A percentile compares a stretch with the other conserved stretches of the same genome.
Evolutionary conservation across 2,113 vertebrate genomes (phyloP).

Genomic region (Heptranchias perlo): DNA sequence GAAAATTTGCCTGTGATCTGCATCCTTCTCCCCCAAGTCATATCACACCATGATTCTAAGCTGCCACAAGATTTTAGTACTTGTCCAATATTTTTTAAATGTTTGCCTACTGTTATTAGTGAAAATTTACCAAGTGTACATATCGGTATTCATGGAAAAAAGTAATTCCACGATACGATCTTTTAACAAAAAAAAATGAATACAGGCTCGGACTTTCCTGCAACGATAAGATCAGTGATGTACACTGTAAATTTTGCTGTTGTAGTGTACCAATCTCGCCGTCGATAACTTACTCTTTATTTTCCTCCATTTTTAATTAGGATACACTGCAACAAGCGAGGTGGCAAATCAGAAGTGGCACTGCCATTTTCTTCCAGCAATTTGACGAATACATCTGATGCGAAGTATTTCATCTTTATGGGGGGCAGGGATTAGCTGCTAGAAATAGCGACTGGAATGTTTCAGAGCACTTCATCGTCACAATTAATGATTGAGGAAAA

Average conservation of each 20-base stretch:
- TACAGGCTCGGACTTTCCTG: not conserved
- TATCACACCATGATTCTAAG: not conserved
- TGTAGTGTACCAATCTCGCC: not conserved
- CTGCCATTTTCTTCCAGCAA: not conserved
- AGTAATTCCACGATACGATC: too few relatives aligned
- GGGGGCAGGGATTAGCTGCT: too few relatives aligned
- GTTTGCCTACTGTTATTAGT: not conserved
- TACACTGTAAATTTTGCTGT: not conserved
- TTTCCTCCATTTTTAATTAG: too few relatives aligned
- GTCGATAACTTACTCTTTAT: too few relatives aligned
- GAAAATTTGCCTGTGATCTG: too few relatives aligned
- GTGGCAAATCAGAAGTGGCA: not conserved
- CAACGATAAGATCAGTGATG: not conserved
- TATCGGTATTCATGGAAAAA: too few relatives aligned
- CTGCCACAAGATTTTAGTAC: not conserved
- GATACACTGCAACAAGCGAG: too few relatives aligned
- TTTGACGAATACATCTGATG: not conserved
- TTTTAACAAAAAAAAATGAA: too few relatives aligned
- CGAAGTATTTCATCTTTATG: not conserved
- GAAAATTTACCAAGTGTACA: not conserved
- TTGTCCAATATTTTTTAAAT: too few relatives aligned
- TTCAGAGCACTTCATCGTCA: too few relatives aligned
- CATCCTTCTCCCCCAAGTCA: not conserved
- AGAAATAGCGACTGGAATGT: too few relatives aligned
- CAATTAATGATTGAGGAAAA: too few relatives aligned